These are phyloP conservation scores for Pyrgilauda ruficollis DNA, from an alignment of 2,113 vertebrate genomes.

Conservation along the genomic window DNA sequence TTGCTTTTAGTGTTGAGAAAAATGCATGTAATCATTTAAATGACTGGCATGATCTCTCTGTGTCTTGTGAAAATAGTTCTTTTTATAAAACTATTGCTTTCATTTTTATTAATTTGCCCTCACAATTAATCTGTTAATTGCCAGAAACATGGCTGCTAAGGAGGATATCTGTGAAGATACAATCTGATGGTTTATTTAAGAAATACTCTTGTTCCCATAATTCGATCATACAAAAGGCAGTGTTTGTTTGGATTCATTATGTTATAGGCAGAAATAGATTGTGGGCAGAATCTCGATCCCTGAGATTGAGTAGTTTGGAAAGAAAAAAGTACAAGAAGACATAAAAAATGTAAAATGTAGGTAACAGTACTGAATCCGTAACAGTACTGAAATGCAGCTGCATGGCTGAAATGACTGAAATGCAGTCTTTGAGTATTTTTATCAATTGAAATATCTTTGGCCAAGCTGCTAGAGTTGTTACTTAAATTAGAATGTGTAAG, in stretches of 20 bases:
- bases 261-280: not conserved
- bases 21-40: not conserved
- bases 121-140: not conserved
- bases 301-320: not conserved
- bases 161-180: not conserved
- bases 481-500: not conserved
- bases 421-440: not conserved
- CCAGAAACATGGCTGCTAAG: not conserved
- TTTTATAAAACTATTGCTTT: not conserved
- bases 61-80: not conserved
- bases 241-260: accelerated
- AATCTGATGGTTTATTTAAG: not conserved
- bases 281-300: not conserved
- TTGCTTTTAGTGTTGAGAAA: not conserved
- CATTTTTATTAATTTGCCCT: not conserved
- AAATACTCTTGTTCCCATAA: not conserved
- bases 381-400: not conserved
- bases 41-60: not conserved
- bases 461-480: not conserved
- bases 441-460: not conserved
- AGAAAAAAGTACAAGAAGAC: not conserved
- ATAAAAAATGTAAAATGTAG: not conserved
- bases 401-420: too few species aligned
- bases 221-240: not conserved
- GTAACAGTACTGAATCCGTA: accelerated